Conservation (phyloP, 1,140 invertebrate species). For the Drosophila baimaii region DNA sequence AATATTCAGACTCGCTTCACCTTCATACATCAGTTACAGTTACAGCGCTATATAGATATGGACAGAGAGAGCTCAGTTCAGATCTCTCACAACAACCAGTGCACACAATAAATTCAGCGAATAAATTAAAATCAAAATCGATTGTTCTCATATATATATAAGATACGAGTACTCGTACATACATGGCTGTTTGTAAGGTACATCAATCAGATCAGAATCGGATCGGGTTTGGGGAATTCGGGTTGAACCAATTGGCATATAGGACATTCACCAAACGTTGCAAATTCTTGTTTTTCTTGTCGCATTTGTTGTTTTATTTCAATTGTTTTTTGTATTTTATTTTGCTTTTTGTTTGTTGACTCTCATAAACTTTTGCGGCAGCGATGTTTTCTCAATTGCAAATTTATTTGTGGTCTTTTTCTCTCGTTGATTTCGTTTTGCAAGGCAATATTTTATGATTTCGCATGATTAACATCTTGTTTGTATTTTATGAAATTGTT, state of each 20-base stretch:
- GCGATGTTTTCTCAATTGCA: constrained; percentile 31
- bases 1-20: constrained; percentile 23
- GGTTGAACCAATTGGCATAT: constrained; percentile 83
- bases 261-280: constrained; percentile 83
- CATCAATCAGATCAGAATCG: constrained; percentile 47
- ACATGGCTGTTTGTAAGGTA: constrained; percentile 24
- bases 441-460: constrained; percentile 51
- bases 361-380: constrained; percentile 37
- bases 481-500: constrained; percentile 51
- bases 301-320: constrained; percentile 40
- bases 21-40: constrained; percentile 7
- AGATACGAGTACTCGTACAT: constrained; percentile 2
- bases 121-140: constrained; percentile 52
- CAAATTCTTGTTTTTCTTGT: constrained; percentile 35
- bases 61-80: constrained; percentile 10
- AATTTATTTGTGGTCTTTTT: constrained; percentile 37
- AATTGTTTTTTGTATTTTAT: constrained; percentile 22
- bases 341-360: constrained; percentile 24
- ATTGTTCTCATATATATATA: constrained; percentile 26
- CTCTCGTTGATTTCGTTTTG: constrained; percentile 32
- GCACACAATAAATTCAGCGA: constrained; percentile 52
- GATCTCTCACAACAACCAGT: constrained; percentile 20
- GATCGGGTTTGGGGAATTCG: constrained; percentile 8
- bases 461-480: constrained; percentile 60
- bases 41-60: constrained; percentile 6